Evolutionary conservation across 1,140 invertebrate species (phyloP).

Genomic region (Reticulitermes speratus): DNA sequence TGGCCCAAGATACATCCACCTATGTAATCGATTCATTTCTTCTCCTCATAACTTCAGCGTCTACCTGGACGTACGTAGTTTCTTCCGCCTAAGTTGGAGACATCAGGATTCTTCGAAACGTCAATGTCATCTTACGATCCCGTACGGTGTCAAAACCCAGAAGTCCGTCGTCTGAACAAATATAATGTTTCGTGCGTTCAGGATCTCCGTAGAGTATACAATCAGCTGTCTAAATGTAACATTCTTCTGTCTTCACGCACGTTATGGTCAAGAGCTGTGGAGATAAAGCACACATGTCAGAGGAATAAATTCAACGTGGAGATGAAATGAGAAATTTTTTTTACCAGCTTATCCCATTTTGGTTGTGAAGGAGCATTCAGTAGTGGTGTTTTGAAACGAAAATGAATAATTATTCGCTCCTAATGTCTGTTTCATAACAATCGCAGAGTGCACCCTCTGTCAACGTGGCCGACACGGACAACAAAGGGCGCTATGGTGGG

Average conservation of each 20-base stretch:
- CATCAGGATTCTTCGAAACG: too few relatives aligned
- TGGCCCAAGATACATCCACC: too few relatives aligned
- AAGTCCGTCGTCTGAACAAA: too few relatives aligned
- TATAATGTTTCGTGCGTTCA: too few relatives aligned
- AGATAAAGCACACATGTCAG: neutral
- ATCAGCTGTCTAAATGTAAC: too few relatives aligned
- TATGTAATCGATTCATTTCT: too few relatives aligned
- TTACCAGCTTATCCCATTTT: neutral
- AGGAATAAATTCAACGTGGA: neutral
- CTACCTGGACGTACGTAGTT: too few relatives aligned
- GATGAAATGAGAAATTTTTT: neutral
- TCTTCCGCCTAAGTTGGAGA: too few relatives aligned
- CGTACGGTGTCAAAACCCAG: too few relatives aligned
- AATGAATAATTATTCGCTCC: constrained; percentile 13
- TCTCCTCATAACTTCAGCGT: too few relatives aligned
- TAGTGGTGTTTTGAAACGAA: neutral
- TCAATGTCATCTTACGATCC: too few relatives aligned
- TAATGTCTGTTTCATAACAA: constrained; percentile 12
- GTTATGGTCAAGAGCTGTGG: neutral
- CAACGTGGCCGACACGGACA: neutral
- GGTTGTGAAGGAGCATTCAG: neutral
- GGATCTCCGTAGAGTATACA: too few relatives aligned
- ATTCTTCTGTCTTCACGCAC: neutral
- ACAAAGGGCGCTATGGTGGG: neutral
- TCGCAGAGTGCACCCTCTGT: neutral